Evolutionary conservation across 2,888 invertebrate species (phyloP).

Genomic region (Pardosa pseudoannulata): DNA sequence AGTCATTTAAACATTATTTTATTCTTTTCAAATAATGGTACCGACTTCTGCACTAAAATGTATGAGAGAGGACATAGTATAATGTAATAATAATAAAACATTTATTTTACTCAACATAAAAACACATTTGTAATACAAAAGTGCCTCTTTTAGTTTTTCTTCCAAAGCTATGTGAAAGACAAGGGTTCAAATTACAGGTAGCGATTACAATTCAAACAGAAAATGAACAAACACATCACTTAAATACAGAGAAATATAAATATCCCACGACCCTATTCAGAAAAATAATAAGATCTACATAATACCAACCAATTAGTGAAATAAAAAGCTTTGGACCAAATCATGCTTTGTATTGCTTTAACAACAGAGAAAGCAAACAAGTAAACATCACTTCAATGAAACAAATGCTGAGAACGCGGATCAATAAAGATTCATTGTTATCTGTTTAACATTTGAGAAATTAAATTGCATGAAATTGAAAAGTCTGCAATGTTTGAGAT

Average conservation of each 20-base stretch:
- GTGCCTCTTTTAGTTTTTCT: conserved; percentile 10
- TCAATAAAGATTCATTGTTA: too few relatives aligned
- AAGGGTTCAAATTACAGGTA: conserved; percentile 4
- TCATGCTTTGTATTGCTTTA: conserved; percentile 5
- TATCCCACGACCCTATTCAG: too few relatives aligned
- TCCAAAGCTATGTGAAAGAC: conserved; percentile 12
- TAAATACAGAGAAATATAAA: background rate
- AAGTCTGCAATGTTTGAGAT: too few relatives aligned
- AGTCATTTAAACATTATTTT: too few relatives aligned
- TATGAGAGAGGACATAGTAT: background rate
- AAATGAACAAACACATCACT: background rate
- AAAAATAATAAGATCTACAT: too few relatives aligned
- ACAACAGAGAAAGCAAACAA: background rate
- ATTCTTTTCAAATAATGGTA: too few relatives aligned
- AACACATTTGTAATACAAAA: background rate
- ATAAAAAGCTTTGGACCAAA: background rate
- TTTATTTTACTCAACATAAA: conserved; percentile 13
- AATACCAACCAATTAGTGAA: background rate
- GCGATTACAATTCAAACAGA: conserved; percentile 11
- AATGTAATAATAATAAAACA: conserved; percentile 16
- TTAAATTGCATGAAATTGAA: too few relatives aligned
- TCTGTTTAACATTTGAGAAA: too few relatives aligned
- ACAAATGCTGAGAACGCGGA: too few relatives aligned
- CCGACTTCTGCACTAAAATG: too few relatives aligned
- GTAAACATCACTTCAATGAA: too few relatives aligned